Evolutionary conservation across 92 coral and sea anemone species (phyloP).

Genomic region (Chrysogorgia sp.): DNA sequence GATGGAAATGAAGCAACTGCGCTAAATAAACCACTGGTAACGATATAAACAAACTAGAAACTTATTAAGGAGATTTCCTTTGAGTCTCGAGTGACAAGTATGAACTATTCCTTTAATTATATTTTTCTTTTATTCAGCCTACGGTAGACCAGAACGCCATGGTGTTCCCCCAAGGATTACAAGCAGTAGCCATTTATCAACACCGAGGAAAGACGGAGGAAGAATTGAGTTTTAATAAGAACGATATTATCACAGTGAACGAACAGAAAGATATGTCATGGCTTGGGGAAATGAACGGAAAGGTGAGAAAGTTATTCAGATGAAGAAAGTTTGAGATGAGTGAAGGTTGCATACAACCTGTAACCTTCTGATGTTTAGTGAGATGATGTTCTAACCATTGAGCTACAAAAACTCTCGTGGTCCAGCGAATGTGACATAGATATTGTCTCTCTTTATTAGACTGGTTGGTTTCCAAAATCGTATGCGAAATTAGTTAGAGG

Average conservation of each 20-base stretch:
- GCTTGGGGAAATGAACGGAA: conserved; percentile 92
- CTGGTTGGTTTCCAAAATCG: conserved; percentile 48
- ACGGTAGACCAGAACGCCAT: conserved; percentile 11
- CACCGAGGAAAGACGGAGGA: conserved; percentile 85
- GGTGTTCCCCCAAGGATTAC: conserved; percentile 71
- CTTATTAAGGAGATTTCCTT: not conserved
- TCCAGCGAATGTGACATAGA: too few species aligned
- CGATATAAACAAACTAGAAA: not conserved
- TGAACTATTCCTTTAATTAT: not conserved
- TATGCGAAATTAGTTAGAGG: conserved; percentile 44
- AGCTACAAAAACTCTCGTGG: too few species aligned
- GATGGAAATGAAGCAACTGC: not conserved
- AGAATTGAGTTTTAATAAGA: conserved; percentile 85
- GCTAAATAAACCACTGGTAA: conserved; percentile 5
- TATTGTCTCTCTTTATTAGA: conserved; percentile 10
- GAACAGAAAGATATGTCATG: conserved; percentile 98
- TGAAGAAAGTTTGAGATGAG: not conserved
- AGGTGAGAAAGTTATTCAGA: conserved; percentile 54
- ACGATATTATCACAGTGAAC: conserved; percentile 74
- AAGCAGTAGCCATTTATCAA: conserved; percentile 80
- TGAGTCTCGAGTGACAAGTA: not conserved
- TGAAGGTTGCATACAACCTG: not conserved
- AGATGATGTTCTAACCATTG: too few species aligned
- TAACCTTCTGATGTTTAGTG: not conserved
- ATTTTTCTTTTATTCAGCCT: not conserved